Conservation (phyloP, 1,140 invertebrate genomes). For the Trichoplusia ni region DNA sequence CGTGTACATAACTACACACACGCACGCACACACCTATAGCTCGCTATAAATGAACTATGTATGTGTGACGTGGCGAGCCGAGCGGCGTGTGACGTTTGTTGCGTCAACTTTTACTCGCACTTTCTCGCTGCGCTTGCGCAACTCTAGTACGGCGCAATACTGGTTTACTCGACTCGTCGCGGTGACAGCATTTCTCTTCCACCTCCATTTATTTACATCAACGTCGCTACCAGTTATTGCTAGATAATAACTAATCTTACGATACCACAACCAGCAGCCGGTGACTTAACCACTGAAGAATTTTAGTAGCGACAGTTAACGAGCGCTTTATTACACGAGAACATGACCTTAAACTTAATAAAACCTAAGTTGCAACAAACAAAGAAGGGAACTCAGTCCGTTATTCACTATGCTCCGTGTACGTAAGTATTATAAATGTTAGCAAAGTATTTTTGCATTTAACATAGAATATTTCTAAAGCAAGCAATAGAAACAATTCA, state of each 20-base stretch:
- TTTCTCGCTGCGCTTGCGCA: slow-evolving; percentile 77
- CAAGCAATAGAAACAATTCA: slow-evolving; percentile 61
- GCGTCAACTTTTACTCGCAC: slow-evolving; percentile 81
- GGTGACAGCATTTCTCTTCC: slow-evolving; percentile 65
- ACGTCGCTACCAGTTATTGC: not conserved
- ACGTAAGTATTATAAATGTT: not conserved
- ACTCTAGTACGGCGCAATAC: slow-evolving; percentile 63
- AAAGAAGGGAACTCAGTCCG: slow-evolving; percentile 8
- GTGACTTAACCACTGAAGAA: slow-evolving; percentile 24
- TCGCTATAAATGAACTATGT: slow-evolving; percentile 37
- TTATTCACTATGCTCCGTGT: not conserved
- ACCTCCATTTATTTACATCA: slow-evolving; percentile 23
- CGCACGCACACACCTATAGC: slow-evolving; percentile 33
- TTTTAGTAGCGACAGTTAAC: slow-evolving; percentile 24
- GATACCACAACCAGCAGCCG: not conserved
- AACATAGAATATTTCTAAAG: slow-evolving; percentile 17
- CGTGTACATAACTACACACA: slow-evolving; percentile 42
- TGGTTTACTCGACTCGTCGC: slow-evolving; percentile 64
- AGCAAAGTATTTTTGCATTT: slow-evolving; percentile 26
- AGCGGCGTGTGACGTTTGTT: slow-evolving; percentile 66
- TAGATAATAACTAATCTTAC: not conserved
- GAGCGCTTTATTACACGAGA: slow-evolving; percentile 22
- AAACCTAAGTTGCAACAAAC: slow-evolving; percentile 20
- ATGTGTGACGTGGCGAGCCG: slow-evolving; percentile 58
- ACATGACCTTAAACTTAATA: slow-evolving; percentile 35